Conservation (phyloP, 2,797 vertebrate genomes). For the Fundulus diaphanus region DNA sequence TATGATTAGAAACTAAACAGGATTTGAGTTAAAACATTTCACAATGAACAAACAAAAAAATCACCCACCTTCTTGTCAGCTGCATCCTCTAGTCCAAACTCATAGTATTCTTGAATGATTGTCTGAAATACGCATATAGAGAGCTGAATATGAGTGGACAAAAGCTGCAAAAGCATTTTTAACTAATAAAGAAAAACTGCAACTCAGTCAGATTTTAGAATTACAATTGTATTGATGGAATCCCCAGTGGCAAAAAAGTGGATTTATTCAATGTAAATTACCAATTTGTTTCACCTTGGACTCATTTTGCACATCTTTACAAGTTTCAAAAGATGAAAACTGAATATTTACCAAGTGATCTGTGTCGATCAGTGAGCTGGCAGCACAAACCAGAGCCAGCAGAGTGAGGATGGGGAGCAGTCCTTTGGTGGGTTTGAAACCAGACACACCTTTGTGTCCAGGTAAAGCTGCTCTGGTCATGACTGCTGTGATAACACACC, state of each 20-base stretch:
- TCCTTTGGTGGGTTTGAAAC: background rate
- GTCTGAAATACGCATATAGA: background rate
- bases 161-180: background rate
- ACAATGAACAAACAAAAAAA: background rate
- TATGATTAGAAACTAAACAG: background rate
- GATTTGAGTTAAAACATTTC: background rate
- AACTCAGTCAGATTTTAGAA: background rate
- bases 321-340: background rate
- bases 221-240: background rate
- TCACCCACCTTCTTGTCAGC: conserved; percentile 1
- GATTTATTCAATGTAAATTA: background rate
- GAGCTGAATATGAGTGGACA: background rate
- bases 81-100: background rate
- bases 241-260: background rate
- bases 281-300: background rate
- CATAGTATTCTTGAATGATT: conserved; percentile 1
- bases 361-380: background rate
- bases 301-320: background rate
- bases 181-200: background rate
- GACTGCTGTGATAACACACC: background rate
- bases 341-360: background rate
- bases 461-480: background rate
- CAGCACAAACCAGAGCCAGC: background rate
- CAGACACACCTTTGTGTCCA: background rate
- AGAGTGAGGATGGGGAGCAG: background rate